Evolutionary conservation across 2,888 invertebrate species (phyloP), one percentile per base, ranked within the genome.

Genomic region (Eupithecia abbreviata): DNA sequence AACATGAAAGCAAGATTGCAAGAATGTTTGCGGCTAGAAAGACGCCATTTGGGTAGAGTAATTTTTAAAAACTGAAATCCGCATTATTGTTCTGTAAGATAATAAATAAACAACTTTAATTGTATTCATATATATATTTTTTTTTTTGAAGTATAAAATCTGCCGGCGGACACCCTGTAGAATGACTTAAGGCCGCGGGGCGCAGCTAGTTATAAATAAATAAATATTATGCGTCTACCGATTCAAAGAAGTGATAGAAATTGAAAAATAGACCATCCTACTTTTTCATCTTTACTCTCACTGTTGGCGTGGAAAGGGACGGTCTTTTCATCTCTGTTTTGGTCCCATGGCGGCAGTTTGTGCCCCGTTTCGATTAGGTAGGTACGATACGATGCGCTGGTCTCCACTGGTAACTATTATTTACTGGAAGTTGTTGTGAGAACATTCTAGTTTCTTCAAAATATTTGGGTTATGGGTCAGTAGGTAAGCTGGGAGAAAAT

Each of bases 321-420:
- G 30, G 47, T 18, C n/a, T 45, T 68, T 49, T 69, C 69, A 69
- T 69, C 45, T 49, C 5, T 43, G 58, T 43, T 43, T 43, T 3
- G 41, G 43, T 71, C 71, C 71, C 71, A 58, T 10, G 71, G 6
- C 58, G 43, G 42, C 58, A 45, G 18, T 71, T 71, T 42, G 15
- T 18, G 43, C 58, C 71, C 71, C 43, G 43, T 58, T 71, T 71
- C 58, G 71, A 71, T 71, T 71, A 71, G 42, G 51, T 71, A 71
- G 42, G 51, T 51, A 41, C 43, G 55, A n/a, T 43, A 55, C 71
- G 42, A 42, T 58, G 55, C 71, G 51, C 18, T 58, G 71, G 43
- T 43, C 43, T 42, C 55, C 55, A 9, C 55, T 43, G 18, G 71
- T 42, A 55, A 55, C 18, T 71, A 71, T 71, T 71, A 71, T 71